These are phyloP conservation scores for Lethocerus indicus DNA, from an alignment of 1,140 invertebrate genomes.

Conservation along the genomic window DNA sequence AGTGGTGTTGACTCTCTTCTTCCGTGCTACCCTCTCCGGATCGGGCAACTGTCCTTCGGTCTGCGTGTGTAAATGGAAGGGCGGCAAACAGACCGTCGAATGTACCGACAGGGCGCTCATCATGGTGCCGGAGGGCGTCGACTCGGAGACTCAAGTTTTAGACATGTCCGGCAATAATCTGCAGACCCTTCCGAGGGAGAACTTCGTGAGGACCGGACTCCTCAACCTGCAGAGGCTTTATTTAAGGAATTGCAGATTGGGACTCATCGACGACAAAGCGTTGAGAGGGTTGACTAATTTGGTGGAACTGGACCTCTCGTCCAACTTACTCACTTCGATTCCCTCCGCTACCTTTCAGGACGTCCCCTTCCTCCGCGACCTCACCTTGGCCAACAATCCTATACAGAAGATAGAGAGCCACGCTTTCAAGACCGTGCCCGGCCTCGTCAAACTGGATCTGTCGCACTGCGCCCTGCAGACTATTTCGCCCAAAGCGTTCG, in stretches of 20 bases:
- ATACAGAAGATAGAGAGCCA: conserved; percentile 56
- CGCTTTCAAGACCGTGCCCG: conserved; percentile 54
- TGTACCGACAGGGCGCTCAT: conserved; percentile 65
- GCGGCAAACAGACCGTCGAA: conserved; percentile 78
- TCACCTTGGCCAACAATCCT: conserved; percentile 62
- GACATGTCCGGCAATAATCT: conserved; percentile 76
- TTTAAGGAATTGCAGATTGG: conserved; percentile 59
- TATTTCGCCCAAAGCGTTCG: conserved; percentile 59
- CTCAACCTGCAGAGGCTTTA: conserved; percentile 76
- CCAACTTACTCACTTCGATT: conserved; percentile 59
- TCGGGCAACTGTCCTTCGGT: conserved; percentile 46
- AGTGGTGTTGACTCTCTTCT: conserved; percentile 1
- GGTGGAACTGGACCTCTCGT: conserved; percentile 70
- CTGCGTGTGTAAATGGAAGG: conserved; percentile 83
- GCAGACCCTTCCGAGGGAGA: conserved; percentile 58
- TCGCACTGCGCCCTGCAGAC: conserved; percentile 61
- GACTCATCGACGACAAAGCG: conserved; percentile 66
- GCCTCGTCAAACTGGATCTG: conserved; percentile 67
- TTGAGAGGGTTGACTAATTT: conserved; percentile 72
- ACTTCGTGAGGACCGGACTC: conserved; percentile 58
- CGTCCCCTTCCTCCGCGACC: conserved; percentile 59
- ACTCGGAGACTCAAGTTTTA: conserved; percentile 75
- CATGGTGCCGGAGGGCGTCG: conserved; percentile 62
- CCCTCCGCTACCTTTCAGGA: conserved; percentile 60
- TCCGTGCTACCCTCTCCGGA: conserved; percentile 17